Evolutionary conservation across 2,113 vertebrate species (phyloP).

Genomic region (Numenius arquata): DNA sequence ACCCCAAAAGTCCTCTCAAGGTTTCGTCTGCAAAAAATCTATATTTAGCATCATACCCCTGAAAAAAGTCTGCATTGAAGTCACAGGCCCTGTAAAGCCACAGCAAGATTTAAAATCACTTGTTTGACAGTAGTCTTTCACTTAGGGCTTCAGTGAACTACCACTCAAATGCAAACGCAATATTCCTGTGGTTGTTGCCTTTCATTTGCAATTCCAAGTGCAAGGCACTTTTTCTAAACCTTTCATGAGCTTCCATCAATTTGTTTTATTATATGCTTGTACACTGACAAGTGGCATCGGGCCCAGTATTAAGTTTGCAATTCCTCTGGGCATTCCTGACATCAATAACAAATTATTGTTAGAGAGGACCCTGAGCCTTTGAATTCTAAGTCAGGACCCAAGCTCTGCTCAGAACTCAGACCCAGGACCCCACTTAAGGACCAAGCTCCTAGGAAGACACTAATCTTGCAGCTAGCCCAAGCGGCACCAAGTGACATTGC

Average conservation of each 20-base stretch:
- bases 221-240: not conserved
- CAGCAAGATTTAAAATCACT: not conserved
- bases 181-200: not conserved
- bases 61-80: not conserved
- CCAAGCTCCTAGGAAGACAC: too few species aligned
- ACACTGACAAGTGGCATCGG: fast-evolving
- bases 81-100: not conserved
- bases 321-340: not conserved
- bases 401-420: not conserved
- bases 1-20: not conserved
- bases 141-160: not conserved
- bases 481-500: not conserved
- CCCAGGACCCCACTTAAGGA: not conserved
- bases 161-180: not conserved
- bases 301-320: not conserved
- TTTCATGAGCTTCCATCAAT: not conserved
- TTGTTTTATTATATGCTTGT: not conserved
- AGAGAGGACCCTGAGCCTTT: not conserved
- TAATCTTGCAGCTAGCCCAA: not conserved
- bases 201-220: not conserved
- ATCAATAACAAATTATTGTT: not conserved
- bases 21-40: not conserved
- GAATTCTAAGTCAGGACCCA: not conserved
- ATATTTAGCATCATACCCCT: not conserved
- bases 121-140: not conserved